Evolutionary conservation across 1,140 invertebrate genomes (phyloP).

Genomic region (Drosophila pallidifrons): DNA sequence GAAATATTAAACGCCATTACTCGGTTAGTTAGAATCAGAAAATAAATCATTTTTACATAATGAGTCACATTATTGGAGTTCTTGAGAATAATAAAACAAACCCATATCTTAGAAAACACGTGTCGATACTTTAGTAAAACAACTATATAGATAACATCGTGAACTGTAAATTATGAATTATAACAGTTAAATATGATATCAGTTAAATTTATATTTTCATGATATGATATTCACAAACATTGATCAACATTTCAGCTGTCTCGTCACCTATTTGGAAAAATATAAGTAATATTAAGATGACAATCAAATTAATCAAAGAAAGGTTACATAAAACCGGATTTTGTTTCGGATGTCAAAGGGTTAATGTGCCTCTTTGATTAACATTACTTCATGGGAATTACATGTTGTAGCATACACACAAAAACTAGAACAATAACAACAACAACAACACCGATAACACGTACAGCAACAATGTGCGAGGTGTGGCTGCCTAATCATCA

Average conservation of each 20-base stretch:
- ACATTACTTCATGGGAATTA: slow-evolving; percentile 2
- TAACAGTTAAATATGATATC: neutral
- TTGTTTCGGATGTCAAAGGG: neutral
- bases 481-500: slow-evolving; percentile 38
- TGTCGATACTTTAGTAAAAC: neutral
- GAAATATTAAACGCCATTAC: neutral
- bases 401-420: neutral
- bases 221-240: too few species aligned
- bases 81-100: neutral
- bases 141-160: neutral
- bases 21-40: neutral
- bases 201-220: too few species aligned
- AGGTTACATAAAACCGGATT: neutral
- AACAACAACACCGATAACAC: neutral
- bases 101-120: neutral
- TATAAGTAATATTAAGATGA: too few species aligned
- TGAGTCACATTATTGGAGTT: neutral
- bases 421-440: neutral
- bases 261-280: too few species aligned
- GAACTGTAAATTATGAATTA: neutral
- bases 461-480: neutral
- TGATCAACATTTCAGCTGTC: too few species aligned
- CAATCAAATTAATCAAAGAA: neutral
- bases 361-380: neutral
- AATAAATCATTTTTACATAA: neutral